Evolutionary conservation across 2,888 invertebrate species (phyloP), one percentile per base, ranked within the genome.

Genomic region (Drosophila leonis): DNA sequence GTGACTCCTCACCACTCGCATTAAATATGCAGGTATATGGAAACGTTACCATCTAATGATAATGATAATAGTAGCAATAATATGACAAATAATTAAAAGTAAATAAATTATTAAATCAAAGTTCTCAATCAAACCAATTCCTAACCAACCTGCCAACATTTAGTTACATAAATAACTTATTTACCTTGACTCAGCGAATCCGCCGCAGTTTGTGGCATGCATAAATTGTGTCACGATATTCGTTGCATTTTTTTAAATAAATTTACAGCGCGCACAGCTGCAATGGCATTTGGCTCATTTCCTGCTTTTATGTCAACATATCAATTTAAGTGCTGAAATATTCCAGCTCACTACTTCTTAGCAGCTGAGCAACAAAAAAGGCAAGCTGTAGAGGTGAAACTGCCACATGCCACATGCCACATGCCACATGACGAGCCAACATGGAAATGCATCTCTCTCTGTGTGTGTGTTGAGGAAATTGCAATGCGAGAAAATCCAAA

Each of bases 341-440:
- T 71, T 65, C 20, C 48, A 71, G 52, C 39, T 77, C 54, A 59
- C 31, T 39, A 20, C 12, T 8, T n/a, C 20, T 27, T 12, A 8
- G 44, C 42, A 48, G 13, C 42, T 29, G 59, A 33, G 41, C 51
- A 24, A 9, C 1, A 1, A 27, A 41, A 52, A 20, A 42, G 35
- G 15, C 24, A 13, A 33, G 15, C 18, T 31, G 56, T 42, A 52
- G 51, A 66, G 62, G 54, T 56, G 37, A 51, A 35, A 68, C 67
- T 72, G 27, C 39, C 62, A 51, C 62, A 42, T 62, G 66, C 35
- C 72, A 61, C 49, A 57, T 72, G 27, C 44, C 61, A 51, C 62
- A 42, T 62, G 66, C 33, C 72, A 61, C 49, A 57, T 15, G 46
- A 13, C 13, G 48, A 59, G 62, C 57, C 48, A n/a, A 54, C 46